phyloP scores from a whole-genome alignment of 2,888 invertebrate genomes.

The Eumerus sabulonum region DNA sequence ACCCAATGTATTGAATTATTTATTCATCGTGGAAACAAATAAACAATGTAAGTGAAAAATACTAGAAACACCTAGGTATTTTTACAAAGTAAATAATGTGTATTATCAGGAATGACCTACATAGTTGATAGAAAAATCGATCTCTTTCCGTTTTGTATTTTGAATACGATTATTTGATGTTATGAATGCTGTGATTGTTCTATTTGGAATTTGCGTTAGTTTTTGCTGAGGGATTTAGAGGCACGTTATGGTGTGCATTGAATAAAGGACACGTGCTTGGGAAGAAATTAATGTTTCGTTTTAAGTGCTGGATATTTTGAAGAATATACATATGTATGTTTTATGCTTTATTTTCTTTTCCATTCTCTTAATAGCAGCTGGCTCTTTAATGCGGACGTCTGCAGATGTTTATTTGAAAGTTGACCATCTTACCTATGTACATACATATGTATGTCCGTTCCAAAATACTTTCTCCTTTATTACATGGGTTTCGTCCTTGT shows the following conservation, averaged over 20 bases:
- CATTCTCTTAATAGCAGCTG: conserved; percentile 14
- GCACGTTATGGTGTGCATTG: too few species aligned
- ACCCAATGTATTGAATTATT: conserved; percentile 18
- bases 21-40: not conserved
- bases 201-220: too few species aligned
- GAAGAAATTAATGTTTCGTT: not conserved
- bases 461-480: too few species aligned
- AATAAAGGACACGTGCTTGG: too few species aligned
- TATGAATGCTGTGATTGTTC: too few species aligned
- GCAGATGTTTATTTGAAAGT: not conserved
- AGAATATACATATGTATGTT: not conserved
- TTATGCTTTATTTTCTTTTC: too few species aligned
- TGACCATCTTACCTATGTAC: too few species aligned
- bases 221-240: too few species aligned
- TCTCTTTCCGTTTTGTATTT: not conserved
- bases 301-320: conserved; percentile 2
- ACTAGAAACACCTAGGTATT: not conserved
- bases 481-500: too few species aligned
- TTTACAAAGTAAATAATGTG: conserved; percentile 22
- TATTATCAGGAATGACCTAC: conserved; percentile 9
- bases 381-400: conserved; percentile 13
- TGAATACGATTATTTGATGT: too few species aligned
- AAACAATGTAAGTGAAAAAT: conserved; percentile 37
- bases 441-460: too few species aligned
- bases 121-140: conserved; percentile 9